phyloP scores from a whole-genome alignment of 2,113 vertebrate genomes.

The Paradisaea rubra region DNA sequence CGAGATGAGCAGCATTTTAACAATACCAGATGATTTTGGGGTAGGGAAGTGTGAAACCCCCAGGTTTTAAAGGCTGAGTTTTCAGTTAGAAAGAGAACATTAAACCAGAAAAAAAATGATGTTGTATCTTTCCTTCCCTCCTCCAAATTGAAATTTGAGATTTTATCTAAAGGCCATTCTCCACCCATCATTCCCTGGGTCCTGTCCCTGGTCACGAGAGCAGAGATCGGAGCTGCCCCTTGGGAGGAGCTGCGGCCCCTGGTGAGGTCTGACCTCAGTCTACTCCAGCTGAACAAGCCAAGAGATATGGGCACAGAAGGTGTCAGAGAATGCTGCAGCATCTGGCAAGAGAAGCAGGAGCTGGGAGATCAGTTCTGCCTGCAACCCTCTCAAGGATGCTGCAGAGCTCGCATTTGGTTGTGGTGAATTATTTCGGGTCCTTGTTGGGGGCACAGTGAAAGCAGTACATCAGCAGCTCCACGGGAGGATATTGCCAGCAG shows the following conservation, averaged over 20 bases:
- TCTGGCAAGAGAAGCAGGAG: background rate
- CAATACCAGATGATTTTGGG: fast-evolving
- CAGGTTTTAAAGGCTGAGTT: background rate
- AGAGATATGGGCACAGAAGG: background rate
- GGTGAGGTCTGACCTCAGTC: background rate
- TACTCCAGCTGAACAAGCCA: background rate
- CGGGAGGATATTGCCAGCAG: background rate
- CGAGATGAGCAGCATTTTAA: fast-evolving
- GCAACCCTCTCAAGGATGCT: background rate
- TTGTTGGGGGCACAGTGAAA: background rate
- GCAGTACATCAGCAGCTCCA: background rate
- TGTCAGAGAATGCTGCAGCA: background rate
- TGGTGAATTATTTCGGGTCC: background rate
- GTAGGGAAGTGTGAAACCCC: background rate
- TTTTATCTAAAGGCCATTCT: background rate
- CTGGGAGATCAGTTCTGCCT: background rate
- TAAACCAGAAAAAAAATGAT: background rate
- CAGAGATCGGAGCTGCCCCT: background rate
- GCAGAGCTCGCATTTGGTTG: background rate
- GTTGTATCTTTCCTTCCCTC: background rate
- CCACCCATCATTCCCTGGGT: background rate
- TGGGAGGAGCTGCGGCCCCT: background rate
- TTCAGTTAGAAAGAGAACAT: background rate
- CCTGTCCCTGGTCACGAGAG: background rate
- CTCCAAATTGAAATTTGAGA: background rate